A percentile compares a stretch with the other conserved stretches of the same genome.
These are phyloP conservation scores for Oceanites oceanicus DNA, from an alignment of 2,113 vertebrate genomes.

Conservation along the genomic window DNA sequence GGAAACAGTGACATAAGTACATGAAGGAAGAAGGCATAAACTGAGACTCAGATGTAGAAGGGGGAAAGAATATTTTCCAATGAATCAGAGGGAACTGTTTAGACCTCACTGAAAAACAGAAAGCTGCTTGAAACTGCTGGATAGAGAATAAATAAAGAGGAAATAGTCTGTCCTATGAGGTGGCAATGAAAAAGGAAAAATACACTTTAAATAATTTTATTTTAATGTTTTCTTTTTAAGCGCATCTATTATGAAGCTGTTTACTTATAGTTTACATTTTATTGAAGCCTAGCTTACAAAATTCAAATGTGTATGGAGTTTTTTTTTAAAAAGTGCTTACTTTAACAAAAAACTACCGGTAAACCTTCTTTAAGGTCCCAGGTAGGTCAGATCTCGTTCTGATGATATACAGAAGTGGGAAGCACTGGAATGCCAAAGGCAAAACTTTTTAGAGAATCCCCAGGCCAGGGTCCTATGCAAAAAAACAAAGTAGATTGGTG, in stretches of 20 bases:
- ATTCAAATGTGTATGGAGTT: background rate
- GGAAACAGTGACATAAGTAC: background rate
- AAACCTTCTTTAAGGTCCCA: background rate
- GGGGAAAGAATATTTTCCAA: background rate
- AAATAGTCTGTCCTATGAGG: background rate
- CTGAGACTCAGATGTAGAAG: background rate
- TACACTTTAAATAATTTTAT: background rate
- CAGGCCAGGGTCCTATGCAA: background rate
- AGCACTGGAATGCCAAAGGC: background rate
- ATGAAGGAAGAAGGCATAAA: background rate
- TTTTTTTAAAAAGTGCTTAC: background rate
- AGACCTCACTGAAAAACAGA: background rate
- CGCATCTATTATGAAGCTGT: background rate
- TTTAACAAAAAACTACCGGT: background rate
- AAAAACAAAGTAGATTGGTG: background rate
- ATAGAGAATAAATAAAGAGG: background rate
- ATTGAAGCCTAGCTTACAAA: background rate
- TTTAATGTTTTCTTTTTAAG: background rate
- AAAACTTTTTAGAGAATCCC: fast-evolving
- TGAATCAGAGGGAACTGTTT: background rate
- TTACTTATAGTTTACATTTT: background rate
- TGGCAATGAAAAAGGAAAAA: background rate
- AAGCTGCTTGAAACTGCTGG: background rate
- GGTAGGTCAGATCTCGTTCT: background rate
- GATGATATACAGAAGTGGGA: background rate